Evolutionary conservation across 2,888 invertebrate species (phyloP).

Genomic region (Macropis europaea): DNA sequence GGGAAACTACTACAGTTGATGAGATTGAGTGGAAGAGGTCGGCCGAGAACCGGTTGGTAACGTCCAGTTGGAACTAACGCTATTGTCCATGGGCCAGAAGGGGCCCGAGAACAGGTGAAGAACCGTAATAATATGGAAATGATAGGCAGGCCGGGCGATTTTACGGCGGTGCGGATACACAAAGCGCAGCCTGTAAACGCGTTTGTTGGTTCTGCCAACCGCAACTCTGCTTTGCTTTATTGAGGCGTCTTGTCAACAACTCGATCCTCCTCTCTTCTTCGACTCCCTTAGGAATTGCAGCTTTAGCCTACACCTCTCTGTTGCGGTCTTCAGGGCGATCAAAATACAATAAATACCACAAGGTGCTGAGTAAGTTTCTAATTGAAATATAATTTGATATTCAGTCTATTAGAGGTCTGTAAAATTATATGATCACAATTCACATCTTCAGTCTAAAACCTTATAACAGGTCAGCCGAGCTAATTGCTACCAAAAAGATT

Average conservation of each 20-base stretch:
- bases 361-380: no score
- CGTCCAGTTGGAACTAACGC: slow-evolving; percentile 27
- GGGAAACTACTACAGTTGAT: background rate
- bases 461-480: no score
- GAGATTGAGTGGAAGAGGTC: background rate
- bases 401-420: no score
- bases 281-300: no score
- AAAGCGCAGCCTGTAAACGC: slow-evolving; percentile 48
- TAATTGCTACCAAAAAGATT: no score
- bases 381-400: no score
- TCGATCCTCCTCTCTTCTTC: slow-evolving; percentile 12
- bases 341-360: no score
- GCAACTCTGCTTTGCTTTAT: slow-evolving; percentile 60
- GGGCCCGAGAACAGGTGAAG: slow-evolving; percentile 56
- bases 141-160: slow-evolving; percentile 53
- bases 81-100: slow-evolving; percentile 31
- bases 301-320: no score
- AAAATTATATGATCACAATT: no score
- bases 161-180: slow-evolving; percentile 53
- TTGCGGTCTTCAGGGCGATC: no score
- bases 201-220: slow-evolving; percentile 64
- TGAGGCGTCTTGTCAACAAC: slow-evolving; percentile 47
- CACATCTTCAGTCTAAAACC: no score
- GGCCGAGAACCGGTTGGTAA: slow-evolving; percentile 24
- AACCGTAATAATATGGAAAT: slow-evolving; percentile 70